Percentiles rank a stretch among this genome's conserved stretches.
Evolutionary conservation across 2,113 vertebrate genomes (phyloP).

Genomic region (Gopherus evgoodei): DNA sequence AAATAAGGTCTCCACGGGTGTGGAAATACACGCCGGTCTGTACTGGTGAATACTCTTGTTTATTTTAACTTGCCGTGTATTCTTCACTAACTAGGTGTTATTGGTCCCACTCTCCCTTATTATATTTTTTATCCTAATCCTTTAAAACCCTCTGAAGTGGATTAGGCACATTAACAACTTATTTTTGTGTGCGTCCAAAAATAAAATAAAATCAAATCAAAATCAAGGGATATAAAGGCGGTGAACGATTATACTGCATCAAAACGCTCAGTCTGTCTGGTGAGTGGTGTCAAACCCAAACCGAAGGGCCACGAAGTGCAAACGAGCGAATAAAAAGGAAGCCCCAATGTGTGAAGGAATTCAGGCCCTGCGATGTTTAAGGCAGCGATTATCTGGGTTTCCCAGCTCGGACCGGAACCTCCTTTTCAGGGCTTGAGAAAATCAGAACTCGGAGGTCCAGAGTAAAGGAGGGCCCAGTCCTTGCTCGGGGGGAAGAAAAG

Average conservation of each 20-base stretch:
- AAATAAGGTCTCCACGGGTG: neutral
- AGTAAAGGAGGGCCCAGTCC: neutral
- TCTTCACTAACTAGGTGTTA: neutral
- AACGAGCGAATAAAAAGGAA: neutral
- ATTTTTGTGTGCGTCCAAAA: neutral
- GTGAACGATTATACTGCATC: neutral
- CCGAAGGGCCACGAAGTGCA: neutral
- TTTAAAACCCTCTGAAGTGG: neutral
- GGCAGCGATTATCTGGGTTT: neutral
- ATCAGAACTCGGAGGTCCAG: neutral
- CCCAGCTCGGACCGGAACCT: neutral
- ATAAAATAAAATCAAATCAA: no score
- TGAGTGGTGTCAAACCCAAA: neutral
- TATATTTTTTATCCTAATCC: neutral
- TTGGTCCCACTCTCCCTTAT: neutral
- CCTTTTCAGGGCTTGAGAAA: neutral
- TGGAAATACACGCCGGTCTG: neutral
- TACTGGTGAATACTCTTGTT: neutral
- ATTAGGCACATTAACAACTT: accelerated
- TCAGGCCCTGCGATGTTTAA: neutral
- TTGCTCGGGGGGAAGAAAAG: neutral
- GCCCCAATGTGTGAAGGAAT: neutral
- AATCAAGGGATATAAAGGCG: neutral
- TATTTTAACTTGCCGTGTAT: neutral
- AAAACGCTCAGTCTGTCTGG: neutral